Evolutionary conservation across 2,888 invertebrate genomes (phyloP).

Genomic region (Synergus itoensis): DNA sequence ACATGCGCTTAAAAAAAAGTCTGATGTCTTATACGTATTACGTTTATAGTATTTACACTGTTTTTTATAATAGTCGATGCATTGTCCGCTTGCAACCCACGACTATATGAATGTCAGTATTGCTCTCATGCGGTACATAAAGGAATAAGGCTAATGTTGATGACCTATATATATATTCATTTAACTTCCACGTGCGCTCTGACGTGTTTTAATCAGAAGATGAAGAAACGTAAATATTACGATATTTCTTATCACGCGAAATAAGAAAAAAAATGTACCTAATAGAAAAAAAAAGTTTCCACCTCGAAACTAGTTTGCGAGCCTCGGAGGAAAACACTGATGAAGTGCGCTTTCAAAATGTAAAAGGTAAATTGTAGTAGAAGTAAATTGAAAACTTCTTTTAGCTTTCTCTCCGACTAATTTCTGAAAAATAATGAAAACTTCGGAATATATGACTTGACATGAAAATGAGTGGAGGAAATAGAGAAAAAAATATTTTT

Average conservation of each 20-base stretch:
- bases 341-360: constrained; percentile 11
- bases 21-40: not conserved
- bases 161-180: not conserved
- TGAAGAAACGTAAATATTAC: not conserved
- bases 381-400: constrained; percentile 11
- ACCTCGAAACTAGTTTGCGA: not conserved
- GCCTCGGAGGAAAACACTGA: constrained; percentile 5
- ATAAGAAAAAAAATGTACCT: constrained; percentile 26
- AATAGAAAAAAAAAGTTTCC: constrained; percentile 13
- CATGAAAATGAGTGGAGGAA: not conserved
- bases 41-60: too few species aligned
- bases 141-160: constrained; percentile 1
- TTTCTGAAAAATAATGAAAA: constrained; percentile 3
- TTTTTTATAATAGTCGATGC: too few species aligned
- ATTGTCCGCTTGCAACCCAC: too few species aligned
- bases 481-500: not conserved
- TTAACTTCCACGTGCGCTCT: not conserved
- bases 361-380: not conserved
- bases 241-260: not conserved
- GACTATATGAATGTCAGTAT: too few species aligned
- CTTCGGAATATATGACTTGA: not conserved
- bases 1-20: not conserved
- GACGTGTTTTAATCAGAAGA: constrained; percentile 2
- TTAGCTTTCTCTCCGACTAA: not conserved
- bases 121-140: not conserved